These are phyloP conservation scores for Anhinga rufa DNA, from an alignment of 2,113 vertebrate genomes.

Conservation along the genomic window DNA sequence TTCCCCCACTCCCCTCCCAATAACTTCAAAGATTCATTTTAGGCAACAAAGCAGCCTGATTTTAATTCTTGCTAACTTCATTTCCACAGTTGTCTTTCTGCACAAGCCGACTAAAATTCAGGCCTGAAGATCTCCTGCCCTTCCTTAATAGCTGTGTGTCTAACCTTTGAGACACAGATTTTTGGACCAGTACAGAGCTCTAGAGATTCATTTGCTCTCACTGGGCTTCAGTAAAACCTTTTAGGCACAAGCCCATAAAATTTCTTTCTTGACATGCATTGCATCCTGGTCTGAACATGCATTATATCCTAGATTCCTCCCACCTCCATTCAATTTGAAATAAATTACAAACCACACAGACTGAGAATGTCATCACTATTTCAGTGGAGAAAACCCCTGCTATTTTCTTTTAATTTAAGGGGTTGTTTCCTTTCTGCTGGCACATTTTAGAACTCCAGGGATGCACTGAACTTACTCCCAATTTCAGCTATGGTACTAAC, in stretches of 20 bases:
- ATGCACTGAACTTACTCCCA: neutral
- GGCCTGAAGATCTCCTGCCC: neutral
- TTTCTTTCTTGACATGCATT: neutral
- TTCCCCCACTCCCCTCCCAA: accelerated
- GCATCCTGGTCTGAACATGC: neutral
- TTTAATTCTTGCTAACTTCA: neutral
- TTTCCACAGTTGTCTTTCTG: neutral
- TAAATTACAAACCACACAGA: neutral
- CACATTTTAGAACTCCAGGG: neutral
- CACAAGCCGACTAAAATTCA: neutral
- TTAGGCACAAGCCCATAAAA: neutral
- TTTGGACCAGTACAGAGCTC: neutral
- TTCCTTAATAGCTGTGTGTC: accelerated
- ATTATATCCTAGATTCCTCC: neutral
- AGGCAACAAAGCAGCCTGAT: neutral
- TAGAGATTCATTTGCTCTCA: neutral
- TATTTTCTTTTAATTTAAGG: neutral
- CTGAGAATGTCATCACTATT: neutral
- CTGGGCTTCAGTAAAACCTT: neutral
- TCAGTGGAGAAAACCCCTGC: neutral
- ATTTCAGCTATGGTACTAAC: neutral
- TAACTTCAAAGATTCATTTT: neutral
- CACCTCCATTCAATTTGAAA: neutral
- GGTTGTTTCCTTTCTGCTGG: neutral
- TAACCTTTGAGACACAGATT: neutral